phyloP scores from a whole-genome alignment of 2,797 vertebrate species.

The Helostoma temminkii region DNA sequence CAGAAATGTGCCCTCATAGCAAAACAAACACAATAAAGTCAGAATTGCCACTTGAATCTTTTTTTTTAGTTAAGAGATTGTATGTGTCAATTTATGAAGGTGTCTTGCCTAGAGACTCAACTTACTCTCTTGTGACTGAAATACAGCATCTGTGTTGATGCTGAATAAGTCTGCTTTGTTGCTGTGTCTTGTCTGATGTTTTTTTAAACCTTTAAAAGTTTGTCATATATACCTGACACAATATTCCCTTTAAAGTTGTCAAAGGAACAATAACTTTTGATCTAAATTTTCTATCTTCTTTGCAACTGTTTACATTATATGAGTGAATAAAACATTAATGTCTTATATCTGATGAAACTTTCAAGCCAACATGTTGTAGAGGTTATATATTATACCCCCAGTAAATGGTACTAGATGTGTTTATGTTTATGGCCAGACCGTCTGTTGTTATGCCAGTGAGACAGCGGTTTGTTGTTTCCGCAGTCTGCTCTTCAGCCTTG shows the following conservation, averaged over 20 bases:
- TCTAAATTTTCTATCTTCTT: background rate
- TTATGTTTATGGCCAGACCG: no score
- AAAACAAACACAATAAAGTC: slow-evolving; percentile 1
- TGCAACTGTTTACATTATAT: slow-evolving; percentile 10
- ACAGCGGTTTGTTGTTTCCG: no score
- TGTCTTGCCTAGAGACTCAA: background rate
- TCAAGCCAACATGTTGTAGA: background rate
- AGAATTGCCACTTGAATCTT: background rate
- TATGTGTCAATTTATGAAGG: slow-evolving; percentile 17
- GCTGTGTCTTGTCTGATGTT: slow-evolving; percentile 12
- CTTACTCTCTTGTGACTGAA: slow-evolving; percentile 20
- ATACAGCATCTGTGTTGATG: slow-evolving; percentile 7
- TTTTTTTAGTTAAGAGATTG: no score
- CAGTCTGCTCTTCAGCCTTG: no score
- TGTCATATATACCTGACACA: slow-evolving; percentile 11
- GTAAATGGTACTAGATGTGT: no score
- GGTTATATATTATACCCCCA: background rate
- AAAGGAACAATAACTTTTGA: background rate
- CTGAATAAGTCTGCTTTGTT: slow-evolving; percentile 15
- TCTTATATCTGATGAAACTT: background rate
- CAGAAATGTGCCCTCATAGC: background rate
- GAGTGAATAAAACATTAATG: background rate
- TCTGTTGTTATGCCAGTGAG: no score
- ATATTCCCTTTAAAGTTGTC: background rate
- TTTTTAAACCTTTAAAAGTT: background rate